phyloP scores from a whole-genome alignment of 1,140 invertebrate genomes.

The Drosophila kohkoa region DNA sequence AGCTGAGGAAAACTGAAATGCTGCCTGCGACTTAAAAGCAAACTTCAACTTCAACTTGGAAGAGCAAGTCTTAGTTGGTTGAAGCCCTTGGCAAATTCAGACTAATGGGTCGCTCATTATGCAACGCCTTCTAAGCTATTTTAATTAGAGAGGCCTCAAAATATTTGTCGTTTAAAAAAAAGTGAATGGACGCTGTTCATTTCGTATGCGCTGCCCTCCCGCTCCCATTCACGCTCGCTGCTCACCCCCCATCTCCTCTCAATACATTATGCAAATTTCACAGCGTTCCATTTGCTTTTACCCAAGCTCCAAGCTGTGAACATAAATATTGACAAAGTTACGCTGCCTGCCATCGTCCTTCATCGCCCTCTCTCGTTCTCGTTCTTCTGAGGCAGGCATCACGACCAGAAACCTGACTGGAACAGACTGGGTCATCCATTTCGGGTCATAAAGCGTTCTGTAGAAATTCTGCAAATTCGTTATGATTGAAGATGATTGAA shows the following conservation, averaged over 20 bases:
- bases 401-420: conserved; percentile 1
- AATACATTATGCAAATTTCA: conserved; percentile 69
- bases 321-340: conserved; percentile 64
- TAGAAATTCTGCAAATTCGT: conserved; percentile 31
- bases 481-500: conserved; percentile 55
- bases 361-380: not conserved
- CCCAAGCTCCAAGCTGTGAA: conserved; percentile 31
- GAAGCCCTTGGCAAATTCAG: not conserved
- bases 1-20: no score
- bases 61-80: not conserved
- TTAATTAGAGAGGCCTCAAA: conserved; percentile 62
- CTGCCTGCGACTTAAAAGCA: not conserved
- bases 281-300: conserved; percentile 26
- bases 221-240: no score
- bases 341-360: not conserved
- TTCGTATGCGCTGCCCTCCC: conserved; percentile 23
- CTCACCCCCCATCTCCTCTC: conserved; percentile 1
- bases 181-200: conserved; percentile 20
- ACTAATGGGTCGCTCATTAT: conserved; percentile 46
- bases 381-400: conserved; percentile 12
- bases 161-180: conserved; percentile 35
- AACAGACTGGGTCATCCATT: conserved; percentile 18
- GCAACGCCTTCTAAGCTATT: conserved; percentile 39
- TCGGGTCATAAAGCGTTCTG: conserved; percentile 21
- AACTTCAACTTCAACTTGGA: conserved; percentile 3